Evolutionary conservation across 2,888 invertebrate genomes (phyloP).

Genomic region (Megalurothrips usitatus): DNA sequence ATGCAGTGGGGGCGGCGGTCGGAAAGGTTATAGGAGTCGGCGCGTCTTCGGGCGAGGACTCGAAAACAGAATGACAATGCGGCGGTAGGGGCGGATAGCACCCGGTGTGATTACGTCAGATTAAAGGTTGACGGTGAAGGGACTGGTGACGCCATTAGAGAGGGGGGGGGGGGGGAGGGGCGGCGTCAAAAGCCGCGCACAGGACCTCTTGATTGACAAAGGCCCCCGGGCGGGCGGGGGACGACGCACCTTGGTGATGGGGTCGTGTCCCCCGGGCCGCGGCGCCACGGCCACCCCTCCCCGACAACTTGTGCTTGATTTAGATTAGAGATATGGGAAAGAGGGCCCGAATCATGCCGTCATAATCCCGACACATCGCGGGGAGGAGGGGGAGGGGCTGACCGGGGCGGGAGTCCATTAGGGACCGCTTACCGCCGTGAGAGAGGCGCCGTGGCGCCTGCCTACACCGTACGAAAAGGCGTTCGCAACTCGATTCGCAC

Average conservation of each 20-base stretch:
- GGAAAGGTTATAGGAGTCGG: neutral
- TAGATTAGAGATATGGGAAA: conserved; percentile 17
- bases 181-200: neutral
- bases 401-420: neutral
- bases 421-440: neutral
- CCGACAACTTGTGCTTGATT: neutral
- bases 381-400: neutral
- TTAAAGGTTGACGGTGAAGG: no score
- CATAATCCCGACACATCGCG: neutral
- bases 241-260: no score
- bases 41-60: no score
- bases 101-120: no score
- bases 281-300: neutral
- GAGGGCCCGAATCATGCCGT: neutral
- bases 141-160: no score
- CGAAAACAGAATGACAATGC: no score
- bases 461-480: no score
- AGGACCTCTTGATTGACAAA: neutral
- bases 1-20: neutral
- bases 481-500: no score
- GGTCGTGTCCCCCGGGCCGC: no score
- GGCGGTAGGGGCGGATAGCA: no score
- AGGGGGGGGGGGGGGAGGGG: no score
- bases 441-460: no score
- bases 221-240: neutral